Evolutionary conservation across 2,888 invertebrate species (phyloP), one percentile per base, ranked within the genome.

Genomic region (Taphrorychus bicolor): DNA sequence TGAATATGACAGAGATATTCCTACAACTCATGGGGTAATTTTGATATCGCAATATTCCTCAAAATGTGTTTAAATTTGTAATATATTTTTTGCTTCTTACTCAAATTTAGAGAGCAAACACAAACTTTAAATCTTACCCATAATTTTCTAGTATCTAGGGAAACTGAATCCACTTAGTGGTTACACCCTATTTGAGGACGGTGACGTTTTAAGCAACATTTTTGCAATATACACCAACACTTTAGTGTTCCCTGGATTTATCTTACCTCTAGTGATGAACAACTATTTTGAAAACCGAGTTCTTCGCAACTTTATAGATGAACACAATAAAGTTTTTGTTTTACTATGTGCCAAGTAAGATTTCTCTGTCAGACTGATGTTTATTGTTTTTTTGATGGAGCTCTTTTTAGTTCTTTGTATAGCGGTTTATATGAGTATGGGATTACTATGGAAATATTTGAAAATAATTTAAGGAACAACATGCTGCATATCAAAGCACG

Each of bases 191-290:
- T 81, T 77, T 61, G 82, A 82, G 62, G 80, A 81, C 64, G 80
- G 80, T 0, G 79, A 81, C 63, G 41, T 73, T 14, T 72, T 81
- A 5, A 65, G 77, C 5, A 74, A 77, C 51, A 76, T 81, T 67
- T 67, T 80, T 18, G 81, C 80, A 1, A 77, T 82, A 42, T 80
- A 80, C 63, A 18, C 82, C 1, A 80, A 81, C 42, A 82, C 87
- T 52, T 82, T 92, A 56, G 86, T 93, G 14, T 89, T 93, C 72
- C 94, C 94, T 5, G 93, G 93, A 1, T 93, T 93, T 81, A 91
- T 89, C 0, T 81, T 94, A 19, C 94, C 94, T 0, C 84, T 94
- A 70, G 88, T 90, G 45, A 75, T 82, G 69, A 83, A 83, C 62
- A 77, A 86, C 64, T 81, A 84, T 24, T 79, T 83, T 21, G 84